phyloP scores from a whole-genome alignment of 2,113 vertebrate genomes.

The Chrysochloris asiatica region DNA sequence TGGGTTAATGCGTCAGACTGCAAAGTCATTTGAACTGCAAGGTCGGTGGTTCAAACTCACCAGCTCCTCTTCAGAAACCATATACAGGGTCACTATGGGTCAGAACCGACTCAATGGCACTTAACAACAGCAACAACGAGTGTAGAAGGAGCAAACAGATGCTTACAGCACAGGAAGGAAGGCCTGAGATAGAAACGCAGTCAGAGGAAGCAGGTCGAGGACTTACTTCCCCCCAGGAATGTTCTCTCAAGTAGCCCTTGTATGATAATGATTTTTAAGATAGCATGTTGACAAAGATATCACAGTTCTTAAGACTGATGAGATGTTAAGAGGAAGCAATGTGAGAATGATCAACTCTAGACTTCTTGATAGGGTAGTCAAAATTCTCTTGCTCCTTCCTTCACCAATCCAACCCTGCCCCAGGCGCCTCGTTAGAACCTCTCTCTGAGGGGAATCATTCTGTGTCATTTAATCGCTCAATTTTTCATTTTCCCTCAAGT shows the following conservation, averaged over 20 bases:
- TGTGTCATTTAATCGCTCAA: neutral
- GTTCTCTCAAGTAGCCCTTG: neutral
- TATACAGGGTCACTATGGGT: no score
- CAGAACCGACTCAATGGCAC: no score
- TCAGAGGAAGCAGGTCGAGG: constrained; percentile 9
- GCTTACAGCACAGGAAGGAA: neutral
- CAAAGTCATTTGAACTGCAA: no score
- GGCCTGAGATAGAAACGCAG: neutral
- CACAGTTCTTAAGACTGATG: constrained; percentile 17
- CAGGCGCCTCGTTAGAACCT: neutral
- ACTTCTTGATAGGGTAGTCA: neutral
- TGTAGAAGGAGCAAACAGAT: no score
- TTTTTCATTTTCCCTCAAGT: neutral
- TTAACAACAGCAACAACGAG: no score
- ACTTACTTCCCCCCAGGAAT: neutral
- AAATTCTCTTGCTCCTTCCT: neutral
- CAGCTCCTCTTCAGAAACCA: no score
- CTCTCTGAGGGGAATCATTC: neutral
- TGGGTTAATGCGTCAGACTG: no score
- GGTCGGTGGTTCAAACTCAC: no score
- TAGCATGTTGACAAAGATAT: neutral
- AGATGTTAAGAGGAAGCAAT: constrained; percentile 1
- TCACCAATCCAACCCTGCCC: neutral
- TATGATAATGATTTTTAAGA: constrained; percentile 2
- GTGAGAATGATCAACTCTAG: constrained; percentile 18